Conservation (phyloP, 2,888 invertebrate species). For the Hecatera dysodea region DNA sequence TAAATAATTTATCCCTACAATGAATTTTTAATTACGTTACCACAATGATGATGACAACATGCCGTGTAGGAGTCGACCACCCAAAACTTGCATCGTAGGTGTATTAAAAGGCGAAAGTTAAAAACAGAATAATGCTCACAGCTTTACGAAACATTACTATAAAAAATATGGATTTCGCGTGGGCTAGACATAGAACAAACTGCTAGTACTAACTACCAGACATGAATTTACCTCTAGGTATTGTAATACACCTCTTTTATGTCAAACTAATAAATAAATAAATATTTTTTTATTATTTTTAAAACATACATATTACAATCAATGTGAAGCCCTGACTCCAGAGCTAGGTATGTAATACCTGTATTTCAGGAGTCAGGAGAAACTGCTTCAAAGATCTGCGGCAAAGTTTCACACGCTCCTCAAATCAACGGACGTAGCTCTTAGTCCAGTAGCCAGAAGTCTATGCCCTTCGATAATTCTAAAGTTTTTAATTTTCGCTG, state of each 20-base stretch:
- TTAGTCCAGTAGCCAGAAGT: too few species aligned
- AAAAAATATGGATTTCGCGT: not conserved
- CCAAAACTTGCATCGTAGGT: slow-evolving; percentile 38
- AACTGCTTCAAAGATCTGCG: not conserved
- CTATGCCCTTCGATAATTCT: too few species aligned
- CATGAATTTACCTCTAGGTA: not conserved
- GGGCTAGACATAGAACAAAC: not conserved
- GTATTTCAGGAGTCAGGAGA: too few species aligned
- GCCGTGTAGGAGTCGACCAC: slow-evolving; percentile 55
- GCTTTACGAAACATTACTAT: not conserved
- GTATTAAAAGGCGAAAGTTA: slow-evolving; percentile 36
- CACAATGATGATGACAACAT: slow-evolving; percentile 57
- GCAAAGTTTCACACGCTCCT: slow-evolving; percentile 77
- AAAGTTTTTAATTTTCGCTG: too few species aligned
- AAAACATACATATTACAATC: too few species aligned
- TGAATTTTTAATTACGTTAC: slow-evolving; percentile 54
- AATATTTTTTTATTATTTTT: too few species aligned
- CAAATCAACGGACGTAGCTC: slow-evolving; percentile 72
- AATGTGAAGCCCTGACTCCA: too few species aligned
- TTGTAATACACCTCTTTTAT: too few species aligned
- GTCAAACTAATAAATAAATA: too few species aligned
- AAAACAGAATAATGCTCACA: not conserved
- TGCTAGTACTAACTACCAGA: too few species aligned
- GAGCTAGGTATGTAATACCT: too few species aligned
- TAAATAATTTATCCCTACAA: slow-evolving; percentile 24